Evolutionary conservation across 2,113 vertebrate species (phyloP).

Genomic region (Notarius quadriscutis): DNA sequence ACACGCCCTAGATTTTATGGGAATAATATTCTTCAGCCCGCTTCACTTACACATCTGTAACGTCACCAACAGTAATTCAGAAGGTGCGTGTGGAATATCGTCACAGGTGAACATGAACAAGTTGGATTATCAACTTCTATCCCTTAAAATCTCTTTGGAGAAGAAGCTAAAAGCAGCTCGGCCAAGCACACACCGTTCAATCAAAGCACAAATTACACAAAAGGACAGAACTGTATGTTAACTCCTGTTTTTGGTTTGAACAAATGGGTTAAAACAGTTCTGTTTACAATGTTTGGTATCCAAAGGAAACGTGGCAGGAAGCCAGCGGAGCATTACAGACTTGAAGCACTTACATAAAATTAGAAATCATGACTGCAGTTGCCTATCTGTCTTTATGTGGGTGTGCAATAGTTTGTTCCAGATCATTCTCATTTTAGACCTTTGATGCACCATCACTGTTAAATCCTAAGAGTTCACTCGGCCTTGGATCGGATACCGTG

Average conservation of each 20-base stretch:
- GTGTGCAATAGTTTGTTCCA: background rate
- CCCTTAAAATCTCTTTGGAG: background rate
- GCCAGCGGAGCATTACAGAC: background rate
- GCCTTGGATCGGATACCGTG: background rate
- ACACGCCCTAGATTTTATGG: background rate
- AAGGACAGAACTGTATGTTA: background rate
- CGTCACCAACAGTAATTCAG: background rate
- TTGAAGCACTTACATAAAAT: background rate
- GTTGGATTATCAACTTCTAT: background rate
- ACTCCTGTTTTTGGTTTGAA: background rate
- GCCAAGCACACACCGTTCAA: background rate
- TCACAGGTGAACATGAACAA: background rate
- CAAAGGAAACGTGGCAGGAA: background rate
- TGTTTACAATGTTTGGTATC: background rate
- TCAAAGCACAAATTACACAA: background rate
- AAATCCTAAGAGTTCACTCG: background rate
- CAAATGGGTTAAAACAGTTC: background rate
- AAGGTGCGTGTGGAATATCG: background rate
- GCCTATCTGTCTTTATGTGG: background rate
- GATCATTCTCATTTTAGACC: slow-evolving; percentile 12
- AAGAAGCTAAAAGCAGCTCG: background rate
- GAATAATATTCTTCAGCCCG: background rate
- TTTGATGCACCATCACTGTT: background rate
- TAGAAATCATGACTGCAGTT: background rate
- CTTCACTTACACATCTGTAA: background rate